phyloP scores from a whole-genome alignment of 2,888 invertebrate species.

The Microdon myrmicae region DNA sequence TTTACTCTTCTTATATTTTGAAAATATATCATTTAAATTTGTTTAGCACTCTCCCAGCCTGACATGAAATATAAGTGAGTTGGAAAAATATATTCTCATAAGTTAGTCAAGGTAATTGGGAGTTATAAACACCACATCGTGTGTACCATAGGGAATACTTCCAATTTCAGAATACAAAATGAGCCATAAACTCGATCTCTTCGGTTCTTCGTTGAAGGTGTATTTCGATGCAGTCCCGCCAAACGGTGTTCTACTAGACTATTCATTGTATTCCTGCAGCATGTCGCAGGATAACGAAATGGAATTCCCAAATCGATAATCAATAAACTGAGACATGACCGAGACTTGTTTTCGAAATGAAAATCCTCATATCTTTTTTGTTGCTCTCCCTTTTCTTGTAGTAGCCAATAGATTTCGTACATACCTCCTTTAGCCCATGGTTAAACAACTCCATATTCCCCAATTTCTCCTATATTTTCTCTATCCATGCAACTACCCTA shows the following conservation, averaged over 20 bases:
- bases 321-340: constrained; percentile 58
- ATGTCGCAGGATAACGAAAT: constrained; percentile 32
- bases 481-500: constrained; percentile 15
- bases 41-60: too few relatives aligned
- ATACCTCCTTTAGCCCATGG: constrained; percentile 11
- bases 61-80: too few relatives aligned
- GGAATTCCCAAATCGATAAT: constrained; percentile 66
- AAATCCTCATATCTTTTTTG: constrained; percentile 26
- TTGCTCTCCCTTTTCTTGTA: too few relatives aligned
- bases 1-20: too few relatives aligned
- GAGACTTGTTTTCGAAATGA: constrained; percentile 43
- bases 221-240: constrained; percentile 1
- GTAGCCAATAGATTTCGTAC: too few relatives aligned
- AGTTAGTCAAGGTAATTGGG: constrained; percentile 40
- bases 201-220: background rate
- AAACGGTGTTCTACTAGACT: constrained; percentile 28
- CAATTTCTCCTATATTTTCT: constrained; percentile 1
- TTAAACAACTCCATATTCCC: constrained; percentile 30
- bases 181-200: constrained; percentile 40
- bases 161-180: constrained; percentile 42
- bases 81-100: too few relatives aligned
- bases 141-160: constrained; percentile 21
- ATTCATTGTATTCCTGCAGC: constrained; percentile 41
- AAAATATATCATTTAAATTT: too few relatives aligned
- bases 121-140: constrained; percentile 42